Percentiles rank a stretch among this genome's conserved stretches.
Evolutionary conservation across 2,888 invertebrate genomes (phyloP).

Genomic region (Caenorhabditis imperialis): DNA sequence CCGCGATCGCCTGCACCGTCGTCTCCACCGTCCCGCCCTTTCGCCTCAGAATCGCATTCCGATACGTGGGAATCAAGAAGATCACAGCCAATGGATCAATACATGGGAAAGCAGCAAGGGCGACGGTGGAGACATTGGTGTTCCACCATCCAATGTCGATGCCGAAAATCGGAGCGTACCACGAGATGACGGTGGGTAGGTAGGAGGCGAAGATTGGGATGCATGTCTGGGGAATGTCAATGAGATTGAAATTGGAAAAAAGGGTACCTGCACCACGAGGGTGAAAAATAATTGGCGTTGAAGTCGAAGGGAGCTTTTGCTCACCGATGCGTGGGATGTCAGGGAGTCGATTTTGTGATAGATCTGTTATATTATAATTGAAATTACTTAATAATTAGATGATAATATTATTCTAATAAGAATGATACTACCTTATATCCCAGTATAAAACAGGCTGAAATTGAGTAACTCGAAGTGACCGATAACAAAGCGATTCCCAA

Average conservation of each 20-base stretch:
- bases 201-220: slow-evolving; percentile 37
- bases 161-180: slow-evolving; percentile 36
- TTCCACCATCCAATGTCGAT: slow-evolving; percentile 36
- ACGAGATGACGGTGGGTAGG: slow-evolving; percentile 29
- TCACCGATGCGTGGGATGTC: slow-evolving; percentile 5
- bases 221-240: too few species aligned
- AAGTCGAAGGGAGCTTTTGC: slow-evolving; percentile 4
- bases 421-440: slow-evolving; percentile 12
- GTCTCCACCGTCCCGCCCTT: too few species aligned
- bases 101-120: slow-evolving; percentile 36
- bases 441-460: slow-evolving; percentile 14
- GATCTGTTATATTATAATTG: slow-evolving; percentile 3
- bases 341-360: slow-evolving; percentile 5
- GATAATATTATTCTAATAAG: too few species aligned
- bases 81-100: slow-evolving; percentile 42
- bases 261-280: slow-evolving; percentile 18
- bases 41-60: slow-evolving; percentile 13
- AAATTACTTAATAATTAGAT: too few species aligned
- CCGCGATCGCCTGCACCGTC: too few species aligned
- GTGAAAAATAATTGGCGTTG: slow-evolving; percentile 23
- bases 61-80: slow-evolving; percentile 28
- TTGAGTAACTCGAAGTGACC: slow-evolving; percentile 15
- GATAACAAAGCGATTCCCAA: slow-evolving; percentile 22
- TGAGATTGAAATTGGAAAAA: neutral
- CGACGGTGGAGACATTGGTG: slow-evolving; percentile 25